Conservation (phyloP, 2,888 invertebrate genomes). For the Catocala fraxini region DNA sequence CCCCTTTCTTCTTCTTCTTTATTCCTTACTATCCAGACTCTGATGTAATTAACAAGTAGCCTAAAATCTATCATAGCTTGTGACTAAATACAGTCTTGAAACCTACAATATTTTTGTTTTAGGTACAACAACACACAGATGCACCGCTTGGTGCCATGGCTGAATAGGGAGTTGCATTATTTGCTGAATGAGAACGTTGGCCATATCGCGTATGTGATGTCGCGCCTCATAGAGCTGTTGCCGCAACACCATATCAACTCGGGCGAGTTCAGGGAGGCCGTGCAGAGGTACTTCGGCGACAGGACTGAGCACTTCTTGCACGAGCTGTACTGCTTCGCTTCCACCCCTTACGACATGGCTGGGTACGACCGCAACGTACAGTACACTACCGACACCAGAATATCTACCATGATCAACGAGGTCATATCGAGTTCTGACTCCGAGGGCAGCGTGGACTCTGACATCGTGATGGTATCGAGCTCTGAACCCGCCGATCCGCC, state of each 20-base stretch:
- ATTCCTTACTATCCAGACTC: too few species aligned
- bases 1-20: too few species aligned
- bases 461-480: slow-evolving; percentile 56
- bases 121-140: slow-evolving; percentile 93
- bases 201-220: slow-evolving; percentile 90
- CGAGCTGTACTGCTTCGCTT: slow-evolving; percentile 95
- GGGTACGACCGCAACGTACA: slow-evolving; percentile 92
- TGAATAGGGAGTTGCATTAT: slow-evolving; percentile 94
- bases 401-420: slow-evolving; percentile 87
- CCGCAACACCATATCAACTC: slow-evolving; percentile 90
- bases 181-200: slow-evolving; percentile 90
- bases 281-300: slow-evolving; percentile 90
- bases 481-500: slow-evolving; percentile 44
- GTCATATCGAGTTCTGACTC: slow-evolving; percentile 74
- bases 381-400: slow-evolving; percentile 88
- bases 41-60: too few species aligned
- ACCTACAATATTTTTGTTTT: slow-evolving; percentile 14
- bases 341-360: slow-evolving; percentile 94
- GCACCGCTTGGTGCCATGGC: slow-evolving; percentile 95
- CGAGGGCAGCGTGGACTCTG: slow-evolving; percentile 49
- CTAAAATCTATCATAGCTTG: too few species aligned
- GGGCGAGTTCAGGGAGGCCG: slow-evolving; percentile 90
- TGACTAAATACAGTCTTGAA: background rate
- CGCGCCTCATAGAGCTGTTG: slow-evolving; percentile 91
- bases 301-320: slow-evolving; percentile 96